Conservation (phyloP, 2,888 invertebrate genomes). For the Osedax frankpressi region DNA sequence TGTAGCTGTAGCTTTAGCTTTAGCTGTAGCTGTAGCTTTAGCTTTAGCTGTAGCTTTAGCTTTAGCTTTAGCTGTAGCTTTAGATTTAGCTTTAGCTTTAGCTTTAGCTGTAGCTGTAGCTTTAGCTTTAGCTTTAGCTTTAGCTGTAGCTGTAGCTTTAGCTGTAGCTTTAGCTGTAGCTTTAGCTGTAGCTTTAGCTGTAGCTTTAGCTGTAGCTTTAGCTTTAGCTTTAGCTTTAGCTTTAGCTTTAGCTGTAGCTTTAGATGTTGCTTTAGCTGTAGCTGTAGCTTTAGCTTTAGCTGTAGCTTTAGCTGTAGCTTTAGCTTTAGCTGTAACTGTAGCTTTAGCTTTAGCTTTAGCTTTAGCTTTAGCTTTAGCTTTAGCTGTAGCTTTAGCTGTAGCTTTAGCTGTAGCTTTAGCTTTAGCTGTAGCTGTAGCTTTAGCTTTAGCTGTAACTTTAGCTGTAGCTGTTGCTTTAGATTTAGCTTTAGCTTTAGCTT, state of each 20-base stretch:
- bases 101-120: not conserved
- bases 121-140: not conserved
- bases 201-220: not conserved
- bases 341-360: not conserved
- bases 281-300: not conserved
- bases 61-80: not conserved
- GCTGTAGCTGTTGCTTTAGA: not conserved
- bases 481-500: not conserved
- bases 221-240: not conserved
- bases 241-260: not conserved
- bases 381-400: not conserved
- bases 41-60: not conserved
- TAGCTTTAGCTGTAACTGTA: not conserved
- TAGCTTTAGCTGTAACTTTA: not conserved
- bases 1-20: not conserved
- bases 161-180: not conserved
- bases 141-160: not conserved
- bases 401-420: not conserved
- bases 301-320: not conserved
- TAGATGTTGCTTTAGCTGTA: not conserved
- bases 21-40: not conserved
- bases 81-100: not conserved
- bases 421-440: not conserved
- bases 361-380: not conserved
- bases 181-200: not conserved